Evolutionary conservation across 2,797 vertebrate genomes (phyloP), one percentile per base, ranked within the genome.

Genomic region (Acrossocheilus wenchowensis): DNA sequence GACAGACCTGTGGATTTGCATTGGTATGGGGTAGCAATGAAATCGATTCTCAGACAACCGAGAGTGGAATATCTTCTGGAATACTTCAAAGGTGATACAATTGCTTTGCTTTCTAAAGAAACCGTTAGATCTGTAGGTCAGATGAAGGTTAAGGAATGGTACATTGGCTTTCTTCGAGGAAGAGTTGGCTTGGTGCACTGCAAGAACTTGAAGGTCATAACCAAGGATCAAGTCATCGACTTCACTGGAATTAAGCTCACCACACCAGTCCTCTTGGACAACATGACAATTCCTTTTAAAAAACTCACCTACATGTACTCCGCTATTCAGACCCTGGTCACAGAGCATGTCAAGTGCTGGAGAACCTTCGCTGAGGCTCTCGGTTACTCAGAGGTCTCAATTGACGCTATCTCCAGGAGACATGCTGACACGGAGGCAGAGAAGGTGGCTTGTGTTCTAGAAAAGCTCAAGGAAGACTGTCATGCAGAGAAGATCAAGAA

Each of bases 231-330:
- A 92, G 97, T 97, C 81, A 97, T 98, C 10, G 95, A 97, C 92
- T 95, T 94, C 81, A 92, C 96, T 12, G 95, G 95, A 17, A 93
- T 94, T 81, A 89, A 93, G 45, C 72, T 99, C 80, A 96, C 95
- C 88, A 97, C 97, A 6, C 92, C 90, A 83, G 93, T 93, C 83
- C 97, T 99, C 34, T 90, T 98, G 84, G 95, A 98, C 90, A 97
- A 99, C 93, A 97, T 99, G 90, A 92, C 94, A 0, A 84, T 96
- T 89, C 98, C 98, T 10, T 97, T 98, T 92, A 98, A 95, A 93
- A 98, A 97, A 91, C 91, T 99, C 74, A 99, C 98, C 1, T 99
- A 99, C 86, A 98, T 99, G 94, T 98, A 99, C 91, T 97, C 98
- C 0, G 94, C 96, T 86, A 97, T 99, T 90, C 95, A 99, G 90